Evolutionary conservation across 2,797 vertebrate genomes (phyloP).

Genomic region (Nasua narica): DNA sequence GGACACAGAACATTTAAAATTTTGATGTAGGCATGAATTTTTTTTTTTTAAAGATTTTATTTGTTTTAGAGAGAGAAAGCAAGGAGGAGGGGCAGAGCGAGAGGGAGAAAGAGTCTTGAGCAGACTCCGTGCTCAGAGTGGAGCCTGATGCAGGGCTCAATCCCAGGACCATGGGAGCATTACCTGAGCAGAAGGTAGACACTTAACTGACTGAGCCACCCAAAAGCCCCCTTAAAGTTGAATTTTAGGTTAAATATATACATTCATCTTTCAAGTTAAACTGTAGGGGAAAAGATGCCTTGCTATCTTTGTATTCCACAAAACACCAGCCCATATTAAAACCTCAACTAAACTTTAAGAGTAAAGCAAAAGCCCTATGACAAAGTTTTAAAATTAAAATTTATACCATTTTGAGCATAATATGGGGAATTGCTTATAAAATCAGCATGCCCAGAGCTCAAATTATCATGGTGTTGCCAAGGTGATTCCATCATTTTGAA

Average conservation of each 20-base stretch:
- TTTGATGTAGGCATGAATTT: neutral
- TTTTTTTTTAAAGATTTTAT: neutral
- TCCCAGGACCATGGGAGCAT: neutral
- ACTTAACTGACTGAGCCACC: neutral
- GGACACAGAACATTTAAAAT: neutral
- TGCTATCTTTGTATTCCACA: neutral
- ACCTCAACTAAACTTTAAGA: neutral
- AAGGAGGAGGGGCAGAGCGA: neutral
- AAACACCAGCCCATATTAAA: neutral
- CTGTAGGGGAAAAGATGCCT: neutral
- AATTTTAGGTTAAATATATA: neutral
- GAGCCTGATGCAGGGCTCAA: neutral
- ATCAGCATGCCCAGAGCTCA: neutral
- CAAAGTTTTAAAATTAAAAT: neutral
- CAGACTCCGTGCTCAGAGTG: neutral
- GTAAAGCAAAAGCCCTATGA: neutral
- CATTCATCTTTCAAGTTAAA: neutral
- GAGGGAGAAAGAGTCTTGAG: neutral
- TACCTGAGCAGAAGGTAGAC: neutral
- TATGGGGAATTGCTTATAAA: conserved; percentile 16
- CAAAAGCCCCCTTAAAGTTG: neutral
- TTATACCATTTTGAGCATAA: neutral
- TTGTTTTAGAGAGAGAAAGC: neutral
- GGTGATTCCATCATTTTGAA: neutral
- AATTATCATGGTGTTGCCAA: neutral